Evolutionary conservation across 2,113 vertebrate species (phyloP).

Genomic region (Corythoichthys haematopterus): DNA sequence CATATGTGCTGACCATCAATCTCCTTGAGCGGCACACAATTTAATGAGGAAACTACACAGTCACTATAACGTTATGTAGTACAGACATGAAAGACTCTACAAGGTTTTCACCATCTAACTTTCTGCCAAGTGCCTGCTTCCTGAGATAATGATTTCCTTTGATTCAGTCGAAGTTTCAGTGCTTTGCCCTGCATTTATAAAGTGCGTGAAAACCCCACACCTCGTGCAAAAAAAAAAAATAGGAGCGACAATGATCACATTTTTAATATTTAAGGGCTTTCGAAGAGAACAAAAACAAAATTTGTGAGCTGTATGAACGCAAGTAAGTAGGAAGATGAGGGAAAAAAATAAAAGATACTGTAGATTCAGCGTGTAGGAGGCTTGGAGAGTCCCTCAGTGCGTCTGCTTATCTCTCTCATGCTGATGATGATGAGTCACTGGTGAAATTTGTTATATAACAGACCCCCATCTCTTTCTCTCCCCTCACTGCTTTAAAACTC

Average conservation of each 20-base stretch:
- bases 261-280: constrained; percentile 18
- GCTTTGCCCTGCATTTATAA: constrained; percentile 24
- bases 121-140: constrained; percentile 30
- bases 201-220: constrained; percentile 15
- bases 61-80: constrained; percentile 7
- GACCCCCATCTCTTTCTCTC: constrained; percentile 19
- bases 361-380: constrained; percentile 54
- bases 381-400: constrained; percentile 53
- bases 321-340: constrained; percentile 34
- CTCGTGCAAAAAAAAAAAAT: constrained; percentile 13
- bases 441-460: constrained; percentile 65
- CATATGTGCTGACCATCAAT: constrained; percentile 1
- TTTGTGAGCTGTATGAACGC: constrained; percentile 27
- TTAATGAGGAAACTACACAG: neutral
- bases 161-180: constrained; percentile 12
- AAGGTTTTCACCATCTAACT: constrained; percentile 17
- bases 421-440: constrained; percentile 69
- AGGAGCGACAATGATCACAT: constrained; percentile 14
- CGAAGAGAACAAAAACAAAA: constrained; percentile 23
- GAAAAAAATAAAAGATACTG: constrained; percentile 29
- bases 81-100: constrained; percentile 18
- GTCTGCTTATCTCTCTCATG: constrained; percentile 62
- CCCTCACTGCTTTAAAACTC: constrained; percentile 41
- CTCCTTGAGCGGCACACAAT: neutral
- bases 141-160: constrained; percentile 40